Conservation (phyloP, 2,797 vertebrate species). For the Synanceia verrucosa region DNA sequence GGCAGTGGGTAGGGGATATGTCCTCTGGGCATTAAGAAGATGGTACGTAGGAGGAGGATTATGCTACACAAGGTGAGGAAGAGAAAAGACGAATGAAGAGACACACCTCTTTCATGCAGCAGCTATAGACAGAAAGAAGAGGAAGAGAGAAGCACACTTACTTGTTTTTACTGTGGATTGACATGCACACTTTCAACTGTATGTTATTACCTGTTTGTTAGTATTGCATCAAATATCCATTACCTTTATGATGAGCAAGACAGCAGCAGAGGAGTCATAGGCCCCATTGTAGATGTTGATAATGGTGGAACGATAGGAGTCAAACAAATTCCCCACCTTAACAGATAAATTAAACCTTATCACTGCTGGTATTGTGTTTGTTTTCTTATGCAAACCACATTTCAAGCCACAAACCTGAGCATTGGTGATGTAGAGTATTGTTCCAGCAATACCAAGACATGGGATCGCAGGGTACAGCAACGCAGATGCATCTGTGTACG, state of each 20-base stretch:
- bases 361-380: background rate
- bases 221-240: background rate
- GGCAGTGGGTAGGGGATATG: constrained; percentile 81
- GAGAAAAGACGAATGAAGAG: constrained; percentile 74
- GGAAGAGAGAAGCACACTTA: background rate
- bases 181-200: background rate
- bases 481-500: constrained; percentile 5
- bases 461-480: constrained; percentile 81
- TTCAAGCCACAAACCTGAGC: constrained; percentile 76
- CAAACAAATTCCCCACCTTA: constrained; percentile 85
- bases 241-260: constrained; percentile 87
- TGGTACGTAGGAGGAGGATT: constrained; percentile 76
- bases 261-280: constrained; percentile 82
- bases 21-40: constrained; percentile 79
- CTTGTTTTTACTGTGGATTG: background rate
- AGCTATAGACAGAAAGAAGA: constrained; percentile 63
- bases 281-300: constrained; percentile 86
- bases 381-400: background rate
- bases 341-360: background rate
- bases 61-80: constrained; percentile 75
- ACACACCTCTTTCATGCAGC: constrained; percentile 69
- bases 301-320: constrained; percentile 81
- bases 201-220: background rate
- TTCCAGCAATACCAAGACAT: constrained; percentile 73
- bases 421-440: constrained; percentile 83